phyloP scores from a whole-genome alignment of 2,797 vertebrate genomes.

The Apogon hyalosoma region DNA sequence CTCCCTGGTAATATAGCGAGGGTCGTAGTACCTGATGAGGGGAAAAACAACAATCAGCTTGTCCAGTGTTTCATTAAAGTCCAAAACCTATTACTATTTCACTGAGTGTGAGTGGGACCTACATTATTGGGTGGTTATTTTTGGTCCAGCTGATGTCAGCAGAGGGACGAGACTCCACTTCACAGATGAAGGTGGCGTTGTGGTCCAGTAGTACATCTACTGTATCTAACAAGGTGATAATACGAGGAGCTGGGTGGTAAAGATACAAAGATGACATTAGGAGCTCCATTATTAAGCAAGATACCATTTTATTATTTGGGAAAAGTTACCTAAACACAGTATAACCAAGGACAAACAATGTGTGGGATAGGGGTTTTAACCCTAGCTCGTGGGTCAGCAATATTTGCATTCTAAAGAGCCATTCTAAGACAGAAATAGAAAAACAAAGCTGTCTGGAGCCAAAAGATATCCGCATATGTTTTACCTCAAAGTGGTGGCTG shows the following conservation, averaged over 20 bases:
- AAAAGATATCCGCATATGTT: too few relatives aligned
- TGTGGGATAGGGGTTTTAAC: not conserved
- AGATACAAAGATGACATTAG: slow-evolving; percentile 2
- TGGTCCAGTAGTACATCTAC: slow-evolving; percentile 92
- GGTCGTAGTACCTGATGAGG: slow-evolving; percentile 89
- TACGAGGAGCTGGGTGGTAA: slow-evolving; percentile 86
- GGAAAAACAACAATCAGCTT: not conserved
- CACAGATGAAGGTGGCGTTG: slow-evolving; percentile 95
- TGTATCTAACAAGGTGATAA: slow-evolving; percentile 92
- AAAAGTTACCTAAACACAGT: not conserved
- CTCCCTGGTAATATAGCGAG: slow-evolving; percentile 90
- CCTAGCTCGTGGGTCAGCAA: too few relatives aligned
- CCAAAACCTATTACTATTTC: not conserved
- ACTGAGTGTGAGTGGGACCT: slow-evolving; percentile 43
- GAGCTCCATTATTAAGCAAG: not conserved
- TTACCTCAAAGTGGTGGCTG: too few relatives aligned
- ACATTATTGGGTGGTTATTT: slow-evolving; percentile 96
- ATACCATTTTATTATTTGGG: not conserved
- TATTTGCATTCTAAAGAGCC: too few relatives aligned
- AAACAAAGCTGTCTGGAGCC: too few relatives aligned
- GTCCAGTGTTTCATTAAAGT: too few relatives aligned
- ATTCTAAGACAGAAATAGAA: too few relatives aligned
- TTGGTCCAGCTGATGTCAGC: slow-evolving; percentile 94
- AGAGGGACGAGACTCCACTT: slow-evolving; percentile 91
- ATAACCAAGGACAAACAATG: not conserved